Conservation (phyloP, 2,888 invertebrate species). For the Nymphalis urticae region DNA sequence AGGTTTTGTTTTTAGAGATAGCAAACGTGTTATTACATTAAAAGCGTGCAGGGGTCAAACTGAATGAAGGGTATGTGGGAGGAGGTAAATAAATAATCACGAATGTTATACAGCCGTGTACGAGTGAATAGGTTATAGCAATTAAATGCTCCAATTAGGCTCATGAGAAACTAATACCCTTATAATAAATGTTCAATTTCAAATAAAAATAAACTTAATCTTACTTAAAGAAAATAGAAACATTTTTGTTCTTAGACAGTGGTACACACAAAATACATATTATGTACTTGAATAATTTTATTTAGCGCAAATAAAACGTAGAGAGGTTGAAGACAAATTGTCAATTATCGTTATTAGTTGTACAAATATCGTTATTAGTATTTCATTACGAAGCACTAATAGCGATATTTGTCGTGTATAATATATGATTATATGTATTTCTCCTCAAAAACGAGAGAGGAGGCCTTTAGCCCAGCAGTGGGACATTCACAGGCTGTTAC, state of each 20-base stretch:
- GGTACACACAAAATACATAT: too few species aligned
- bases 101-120: slow-evolving; percentile 32
- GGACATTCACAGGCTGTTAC: too few species aligned
- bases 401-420: neutral
- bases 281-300: too few species aligned
- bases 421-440: neutral
- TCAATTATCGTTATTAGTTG: too few species aligned
- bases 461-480: too few species aligned
- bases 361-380: too few species aligned
- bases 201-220: neutral
- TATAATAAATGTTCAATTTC: neutral
- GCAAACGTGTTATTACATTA: slow-evolving; percentile 32
- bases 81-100: slow-evolving; percentile 35
- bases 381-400: too few species aligned
- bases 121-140: slow-evolving; percentile 30
- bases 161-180: neutral
- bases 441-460: too few species aligned
- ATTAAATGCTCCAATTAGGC: slow-evolving; percentile 28
- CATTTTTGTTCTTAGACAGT: neutral
- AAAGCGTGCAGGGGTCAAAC: slow-evolving; percentile 35
- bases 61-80: slow-evolving; percentile 32
- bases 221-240: neutral
- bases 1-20: slow-evolving; percentile 26
- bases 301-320: too few species aligned
- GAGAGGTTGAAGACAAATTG: too few species aligned